Evolutionary conservation across 2,113 vertebrate species (phyloP).

Genomic region (Heloderma charlesbogerti): DNA sequence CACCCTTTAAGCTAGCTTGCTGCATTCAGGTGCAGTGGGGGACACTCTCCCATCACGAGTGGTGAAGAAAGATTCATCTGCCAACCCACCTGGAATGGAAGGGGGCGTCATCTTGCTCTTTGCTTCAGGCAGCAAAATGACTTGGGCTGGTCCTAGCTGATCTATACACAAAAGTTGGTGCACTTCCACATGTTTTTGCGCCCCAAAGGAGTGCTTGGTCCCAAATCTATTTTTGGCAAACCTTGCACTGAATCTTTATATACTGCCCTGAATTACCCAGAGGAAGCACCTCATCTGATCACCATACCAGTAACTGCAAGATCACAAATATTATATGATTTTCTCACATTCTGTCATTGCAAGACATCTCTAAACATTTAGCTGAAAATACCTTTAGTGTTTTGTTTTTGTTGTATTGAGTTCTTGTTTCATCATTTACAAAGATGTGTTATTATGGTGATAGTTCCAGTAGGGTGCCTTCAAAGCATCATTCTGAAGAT

Average conservation of each 20-base stretch:
- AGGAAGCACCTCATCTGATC: neutral
- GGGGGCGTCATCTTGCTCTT: too few species aligned
- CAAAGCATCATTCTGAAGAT: conserved; percentile 19
- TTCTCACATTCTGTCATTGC: neutral
- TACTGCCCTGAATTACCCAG: neutral
- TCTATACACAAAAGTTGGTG: neutral
- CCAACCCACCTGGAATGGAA: too few species aligned
- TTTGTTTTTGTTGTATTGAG: neutral
- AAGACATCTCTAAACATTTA: rapidly evolving
- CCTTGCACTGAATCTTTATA: neutral
- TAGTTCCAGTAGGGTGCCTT: conserved; percentile 39
- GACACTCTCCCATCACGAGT: neutral
- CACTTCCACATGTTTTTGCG: neutral
- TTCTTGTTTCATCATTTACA: neutral
- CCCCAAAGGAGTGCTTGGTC: neutral
- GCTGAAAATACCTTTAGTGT: neutral
- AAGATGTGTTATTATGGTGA: conserved; percentile 51
- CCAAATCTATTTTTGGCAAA: neutral
- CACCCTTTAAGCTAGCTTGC: too few species aligned
- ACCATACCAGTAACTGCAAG: neutral
- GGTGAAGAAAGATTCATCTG: too few species aligned
- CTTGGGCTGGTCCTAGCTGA: too few species aligned
- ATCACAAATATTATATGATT: neutral
- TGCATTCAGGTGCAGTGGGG: too few species aligned
- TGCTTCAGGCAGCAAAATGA: too few species aligned